Conservation (phyloP, 1,140 invertebrate species). For the Lucilia cuprina region DNA sequence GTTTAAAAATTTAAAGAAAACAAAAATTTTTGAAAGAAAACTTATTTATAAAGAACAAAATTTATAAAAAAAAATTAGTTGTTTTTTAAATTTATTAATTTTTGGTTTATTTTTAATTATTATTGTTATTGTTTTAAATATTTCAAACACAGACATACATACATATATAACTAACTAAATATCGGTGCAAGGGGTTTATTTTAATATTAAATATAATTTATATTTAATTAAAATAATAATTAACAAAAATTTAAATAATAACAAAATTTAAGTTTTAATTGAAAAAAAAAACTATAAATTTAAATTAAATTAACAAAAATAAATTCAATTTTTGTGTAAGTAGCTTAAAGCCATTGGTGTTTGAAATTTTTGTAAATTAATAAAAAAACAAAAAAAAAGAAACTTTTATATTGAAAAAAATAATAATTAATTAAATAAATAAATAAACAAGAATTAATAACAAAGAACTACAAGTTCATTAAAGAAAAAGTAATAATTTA, state of each 20-base stretch:
- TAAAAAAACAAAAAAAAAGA: conserved; percentile 6
- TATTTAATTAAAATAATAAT: neutral
- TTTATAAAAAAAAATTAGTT: too few species aligned
- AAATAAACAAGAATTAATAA: neutral
- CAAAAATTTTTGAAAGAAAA: too few species aligned
- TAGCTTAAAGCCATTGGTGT: conserved; percentile 34
- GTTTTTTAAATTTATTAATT: too few species aligned
- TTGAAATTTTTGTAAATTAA: conserved; percentile 25
- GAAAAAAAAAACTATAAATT: neutral
- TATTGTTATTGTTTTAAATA: too few species aligned
- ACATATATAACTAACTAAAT: conserved; percentile 14
- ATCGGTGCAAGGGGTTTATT: conserved; percentile 30
- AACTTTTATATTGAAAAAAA: conserved; percentile 23
- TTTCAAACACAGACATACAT: neutral
- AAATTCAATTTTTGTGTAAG: conserved; percentile 19
- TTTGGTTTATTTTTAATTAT: too few species aligned
- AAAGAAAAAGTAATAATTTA: neutral
- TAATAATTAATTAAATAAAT: too few species aligned
- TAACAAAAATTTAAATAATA: neutral
- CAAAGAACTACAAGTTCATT: conserved; percentile 25
- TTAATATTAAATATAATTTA: conserved; percentile 19
- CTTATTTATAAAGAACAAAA: too few species aligned
- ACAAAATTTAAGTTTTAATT: conserved; percentile 19
- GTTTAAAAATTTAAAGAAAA: too few species aligned
- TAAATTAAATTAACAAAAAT: neutral